Base-by-base conservation (phyloP, 2,113 vertebrate genomes). In the Cariama cristata region DNA sequence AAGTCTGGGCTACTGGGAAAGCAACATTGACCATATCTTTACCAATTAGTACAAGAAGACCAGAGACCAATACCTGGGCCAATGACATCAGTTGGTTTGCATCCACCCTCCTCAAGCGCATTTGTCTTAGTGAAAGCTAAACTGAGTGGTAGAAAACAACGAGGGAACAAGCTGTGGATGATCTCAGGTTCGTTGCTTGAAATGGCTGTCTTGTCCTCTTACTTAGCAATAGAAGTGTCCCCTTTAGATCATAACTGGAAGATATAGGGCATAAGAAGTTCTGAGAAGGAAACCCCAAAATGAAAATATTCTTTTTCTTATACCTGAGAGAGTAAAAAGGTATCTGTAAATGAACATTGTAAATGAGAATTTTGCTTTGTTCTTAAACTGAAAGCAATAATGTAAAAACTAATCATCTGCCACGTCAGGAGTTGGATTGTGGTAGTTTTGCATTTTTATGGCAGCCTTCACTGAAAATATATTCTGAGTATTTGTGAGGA, bases 351-450 rank as follows among this genome's bases (percentile, higher is more conserved):
- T 79, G 3, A 74, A 63, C 13, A 26, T 20, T 63, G 7, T 56
- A 69, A 86, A 93, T 38, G 12, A 63, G 9, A 81, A 67, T 4
- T 27, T 88, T 35, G 4, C 30, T 81, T 68, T 1, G 1, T 68
- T 77, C 75, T 88, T 59, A 60, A 38, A 59, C 8, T 33, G 21
- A 79, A 11, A 35, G 8, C 7, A 85, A 35, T 23, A 32, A 59
- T 8, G 6, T 13, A 80, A 91, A 72, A 91, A 44, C 7, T 30
- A 40, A 76, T 45, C 50, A 76, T 45, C 50, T 38, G 8, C 5
- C 1, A 1, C 28, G 9, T 14, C 0, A 0, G 44, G 30, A 60
- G 20, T n/a, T 0, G 0, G 9, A 2, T 52, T 80, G 27, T 66
- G 56, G 12, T 71, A 58, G 26, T 55, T 82, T 38, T 79, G 38